phyloP scores from a whole-genome alignment of 1,140 invertebrate species.

The Oryzaephilus surinamensis region DNA sequence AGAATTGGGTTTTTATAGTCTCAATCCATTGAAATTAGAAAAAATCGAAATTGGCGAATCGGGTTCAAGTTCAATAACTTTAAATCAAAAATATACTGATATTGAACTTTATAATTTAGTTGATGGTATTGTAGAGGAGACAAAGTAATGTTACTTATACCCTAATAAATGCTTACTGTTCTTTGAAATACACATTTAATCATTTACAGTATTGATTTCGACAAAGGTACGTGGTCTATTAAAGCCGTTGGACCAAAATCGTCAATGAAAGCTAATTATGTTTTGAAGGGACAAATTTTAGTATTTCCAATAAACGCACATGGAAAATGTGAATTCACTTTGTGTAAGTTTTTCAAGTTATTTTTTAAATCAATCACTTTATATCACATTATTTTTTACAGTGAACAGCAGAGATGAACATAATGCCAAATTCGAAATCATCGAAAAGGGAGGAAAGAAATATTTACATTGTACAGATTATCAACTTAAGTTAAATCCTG shows the following conservation, averaged over 20 bases:
- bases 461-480: conserved; percentile 5
- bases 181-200: neutral
- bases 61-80: neutral
- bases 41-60: neutral
- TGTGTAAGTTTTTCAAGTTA: conserved; percentile 3
- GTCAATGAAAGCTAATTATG: conserved; percentile 12
- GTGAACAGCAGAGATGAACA: neutral
- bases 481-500: conserved; percentile 3
- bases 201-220: neutral
- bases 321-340: conserved; percentile 1
- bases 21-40: conserved; percentile 1
- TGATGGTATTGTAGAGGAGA: neutral
- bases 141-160: neutral
- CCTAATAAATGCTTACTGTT: neutral
- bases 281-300: conserved; percentile 11
- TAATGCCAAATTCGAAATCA: conserved; percentile 2
- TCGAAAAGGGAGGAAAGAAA: conserved; percentile 1
- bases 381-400: conserved; percentile 1
- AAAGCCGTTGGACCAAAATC: conserved; percentile 5
- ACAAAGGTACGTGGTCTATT: neutral
- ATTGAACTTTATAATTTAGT: neutral
- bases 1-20: conserved; percentile 1
- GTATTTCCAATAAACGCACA: conserved; percentile 1
- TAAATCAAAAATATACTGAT: conserved; percentile 1
- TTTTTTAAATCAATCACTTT: too few species aligned